Evolutionary conservation across 64 coral and sea anemone genomes (phyloP), one percentile per base, ranked within the genome.

Genomic region (Trachythela sp.): DNA sequence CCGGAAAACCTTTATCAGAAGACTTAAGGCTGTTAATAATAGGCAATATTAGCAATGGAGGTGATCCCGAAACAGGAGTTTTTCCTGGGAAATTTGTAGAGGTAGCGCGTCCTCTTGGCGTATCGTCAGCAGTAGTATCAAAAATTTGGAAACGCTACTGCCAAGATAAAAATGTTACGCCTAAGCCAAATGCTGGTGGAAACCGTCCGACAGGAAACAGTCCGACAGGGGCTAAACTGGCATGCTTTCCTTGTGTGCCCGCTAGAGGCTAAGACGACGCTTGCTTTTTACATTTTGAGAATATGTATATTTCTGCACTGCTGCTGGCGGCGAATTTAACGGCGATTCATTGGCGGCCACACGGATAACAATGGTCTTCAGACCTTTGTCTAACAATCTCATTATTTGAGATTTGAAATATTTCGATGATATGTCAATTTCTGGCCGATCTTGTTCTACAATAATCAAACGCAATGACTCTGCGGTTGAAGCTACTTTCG

Each of bases 391-490:
- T 64, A 87, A 38, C 10, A 87, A 0, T n/a, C 34, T 37, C 35
- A 40, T 59, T 27, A 87, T 87, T 48, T 87, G 86, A 77, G 71
- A 38, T 27, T 13, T 22, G 29, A 77, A 35, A 77, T 35, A 77
- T 77, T 39, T 36, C 32, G 30, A 22, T 27, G 71, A 77, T 32
- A 33, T 77, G 8, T 33, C 71, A 35, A 77, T 35, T 39, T 36
- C 29, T 6, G 30, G 26, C 13, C 36, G 13, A 77, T 39, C 71
- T 22, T 77, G n/a, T 77, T 77, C 71, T 22, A 36, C 71, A 4
- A 36, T 77, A 10, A 27, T 77, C 71, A 77, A 32, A 13, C 71
- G 36, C 11, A 32, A 4, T 3, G 71, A 77, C 71, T 35, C 36
- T 27, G 13, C 24, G 2, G 14, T 3, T 11, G 54, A 59, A 59